phyloP scores from a whole-genome alignment of 2,113 vertebrate genomes.

The Neogale vison region DNA sequence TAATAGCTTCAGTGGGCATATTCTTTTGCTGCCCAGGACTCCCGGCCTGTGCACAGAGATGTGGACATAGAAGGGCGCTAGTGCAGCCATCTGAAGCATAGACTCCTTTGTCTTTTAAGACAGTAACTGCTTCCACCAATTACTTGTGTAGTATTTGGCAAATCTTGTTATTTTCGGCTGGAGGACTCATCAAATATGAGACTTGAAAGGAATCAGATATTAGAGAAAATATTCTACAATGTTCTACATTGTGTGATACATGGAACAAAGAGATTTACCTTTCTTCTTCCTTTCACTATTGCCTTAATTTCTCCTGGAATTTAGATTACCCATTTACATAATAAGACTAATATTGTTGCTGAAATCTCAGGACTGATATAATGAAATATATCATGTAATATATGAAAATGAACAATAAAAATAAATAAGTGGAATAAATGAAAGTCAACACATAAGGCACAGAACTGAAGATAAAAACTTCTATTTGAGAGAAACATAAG shows the following conservation, averaged over 20 bases:
- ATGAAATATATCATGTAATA: background rate
- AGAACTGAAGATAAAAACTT: background rate
- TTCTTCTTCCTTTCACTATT: background rate
- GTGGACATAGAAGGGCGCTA: rapidly evolving
- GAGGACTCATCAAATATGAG: background rate
- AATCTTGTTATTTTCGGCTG: background rate
- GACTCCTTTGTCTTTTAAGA: background rate
- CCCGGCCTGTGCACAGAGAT: background rate
- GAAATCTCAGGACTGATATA: background rate
- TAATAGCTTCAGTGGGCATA: no score
- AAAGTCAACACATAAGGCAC: rapidly evolving
- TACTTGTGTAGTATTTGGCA: rapidly evolving
- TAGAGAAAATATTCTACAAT: background rate
- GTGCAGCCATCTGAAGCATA: no score
- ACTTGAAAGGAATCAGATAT: background rate
- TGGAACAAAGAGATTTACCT: background rate
- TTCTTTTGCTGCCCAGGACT: background rate
- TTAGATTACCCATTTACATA: background rate
- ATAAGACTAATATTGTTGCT: background rate
- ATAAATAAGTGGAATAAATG: no score
- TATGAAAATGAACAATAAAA: background rate
- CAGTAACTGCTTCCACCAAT: background rate
- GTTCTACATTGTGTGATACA: background rate
- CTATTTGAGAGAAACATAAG: background rate
- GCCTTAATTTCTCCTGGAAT: background rate